Conservation (phyloP, 2,797 vertebrate species). For the Molossus molossus region DNA sequence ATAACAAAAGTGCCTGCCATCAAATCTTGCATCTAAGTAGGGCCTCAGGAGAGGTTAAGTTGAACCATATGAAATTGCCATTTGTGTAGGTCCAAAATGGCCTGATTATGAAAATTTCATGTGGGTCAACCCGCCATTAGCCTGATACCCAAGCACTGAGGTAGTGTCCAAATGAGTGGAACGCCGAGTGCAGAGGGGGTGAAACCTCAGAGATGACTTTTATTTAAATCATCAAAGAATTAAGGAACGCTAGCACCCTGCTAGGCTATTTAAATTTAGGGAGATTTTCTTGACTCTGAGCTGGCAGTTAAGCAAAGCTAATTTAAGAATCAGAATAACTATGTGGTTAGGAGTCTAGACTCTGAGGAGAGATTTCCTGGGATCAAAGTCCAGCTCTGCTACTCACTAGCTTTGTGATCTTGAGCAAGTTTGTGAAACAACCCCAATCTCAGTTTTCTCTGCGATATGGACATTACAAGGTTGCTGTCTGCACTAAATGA, state of each 20-base stretch:
- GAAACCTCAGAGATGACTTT: neutral
- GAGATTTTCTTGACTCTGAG: neutral
- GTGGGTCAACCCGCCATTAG: neutral
- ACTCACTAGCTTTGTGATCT: neutral
- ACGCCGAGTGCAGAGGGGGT: neutral
- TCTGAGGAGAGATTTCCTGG: neutral
- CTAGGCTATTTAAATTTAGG: neutral
- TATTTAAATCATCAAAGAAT: neutral
- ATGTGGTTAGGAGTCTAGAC: neutral
- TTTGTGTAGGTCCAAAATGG: neutral
- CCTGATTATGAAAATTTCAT: neutral
- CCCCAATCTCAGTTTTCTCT: slow-evolving; percentile 25
- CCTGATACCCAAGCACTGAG: neutral
- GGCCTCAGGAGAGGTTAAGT: neutral
- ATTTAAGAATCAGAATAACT: neutral
- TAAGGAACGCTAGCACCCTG: neutral
- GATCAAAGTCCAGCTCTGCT: slow-evolving; percentile 28
- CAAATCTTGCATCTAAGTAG: neutral
- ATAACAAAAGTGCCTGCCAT: neutral
- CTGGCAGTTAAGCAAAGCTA: neutral
- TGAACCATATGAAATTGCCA: neutral
- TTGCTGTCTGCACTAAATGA: neutral
- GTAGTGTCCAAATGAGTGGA: neutral
- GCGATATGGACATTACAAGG: neutral
- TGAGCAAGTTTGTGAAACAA: neutral